phyloP scores from a whole-genome alignment of 2,797 vertebrate species.

The Bradypodion ventrale region DNA sequence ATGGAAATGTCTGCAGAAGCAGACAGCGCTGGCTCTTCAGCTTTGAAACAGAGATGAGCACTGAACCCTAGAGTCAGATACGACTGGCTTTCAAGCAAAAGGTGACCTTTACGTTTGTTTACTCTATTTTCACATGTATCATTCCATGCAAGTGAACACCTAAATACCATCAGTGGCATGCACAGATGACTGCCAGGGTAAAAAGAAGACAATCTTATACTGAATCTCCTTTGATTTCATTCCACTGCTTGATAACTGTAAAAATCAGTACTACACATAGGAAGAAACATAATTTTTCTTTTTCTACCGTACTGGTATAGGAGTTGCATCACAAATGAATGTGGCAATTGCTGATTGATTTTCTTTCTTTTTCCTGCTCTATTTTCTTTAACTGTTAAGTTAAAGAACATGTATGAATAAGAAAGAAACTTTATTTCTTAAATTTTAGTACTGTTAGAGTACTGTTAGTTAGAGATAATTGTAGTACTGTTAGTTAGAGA shows the following conservation, averaged over 20 bases:
- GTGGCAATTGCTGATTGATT: constrained; percentile 1
- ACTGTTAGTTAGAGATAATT: constrained; percentile 47
- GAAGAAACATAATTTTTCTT: neutral
- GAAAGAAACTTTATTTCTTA: constrained; percentile 54
- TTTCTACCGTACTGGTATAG: neutral
- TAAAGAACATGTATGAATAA: constrained; percentile 55
- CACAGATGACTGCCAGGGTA: no score
- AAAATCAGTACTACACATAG: neutral
- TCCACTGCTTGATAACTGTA: neutral
- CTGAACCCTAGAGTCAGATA: no score
- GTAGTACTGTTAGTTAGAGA: constrained; percentile 37
- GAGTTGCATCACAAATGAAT: neutral
- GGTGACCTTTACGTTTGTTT: no score
- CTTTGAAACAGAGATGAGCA: no score
- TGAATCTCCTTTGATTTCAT: no score
- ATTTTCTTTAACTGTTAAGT: constrained; percentile 44
- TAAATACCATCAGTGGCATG: no score
- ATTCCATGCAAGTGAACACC: no score
- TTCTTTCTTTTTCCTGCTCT: constrained; percentile 23
- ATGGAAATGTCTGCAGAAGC: no score
- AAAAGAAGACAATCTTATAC: no score
- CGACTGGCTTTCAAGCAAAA: no score
- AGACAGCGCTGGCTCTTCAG: no score
- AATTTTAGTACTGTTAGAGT: constrained; percentile 24
- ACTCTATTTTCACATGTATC: no score